A percentile compares a stretch with the other conserved stretches of the same genome.
phyloP scores from a whole-genome alignment of 2,797 vertebrate genomes.

The Pipistrellus kuhlii region DNA sequence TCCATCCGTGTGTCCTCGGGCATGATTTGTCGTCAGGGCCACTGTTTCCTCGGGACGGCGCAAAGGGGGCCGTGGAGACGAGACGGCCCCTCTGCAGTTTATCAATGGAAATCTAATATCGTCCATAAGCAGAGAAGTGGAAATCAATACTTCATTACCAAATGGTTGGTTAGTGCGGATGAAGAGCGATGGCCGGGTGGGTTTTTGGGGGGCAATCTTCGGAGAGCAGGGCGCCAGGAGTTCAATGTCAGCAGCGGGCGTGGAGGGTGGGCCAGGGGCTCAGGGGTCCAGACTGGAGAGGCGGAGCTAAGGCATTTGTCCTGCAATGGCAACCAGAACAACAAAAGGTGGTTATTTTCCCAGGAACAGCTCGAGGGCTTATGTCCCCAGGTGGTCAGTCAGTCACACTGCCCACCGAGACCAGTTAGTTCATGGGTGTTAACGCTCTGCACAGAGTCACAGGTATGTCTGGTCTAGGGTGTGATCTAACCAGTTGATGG shows the following conservation, averaged over 20 bases:
- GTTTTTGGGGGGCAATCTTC: constrained; percentile 91
- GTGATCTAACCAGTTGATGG: not conserved
- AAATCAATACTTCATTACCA: constrained; percentile 99
- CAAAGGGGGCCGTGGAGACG: constrained; percentile 92
- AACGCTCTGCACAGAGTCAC: not conserved
- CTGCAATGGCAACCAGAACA: constrained; percentile 84
- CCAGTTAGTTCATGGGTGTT: too few relatives aligned
- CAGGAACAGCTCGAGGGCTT: not conserved
- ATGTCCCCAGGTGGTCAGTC: not conserved
- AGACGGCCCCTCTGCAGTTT: constrained; percentile 95
- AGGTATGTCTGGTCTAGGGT: too few relatives aligned
- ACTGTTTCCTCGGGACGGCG: constrained; percentile 96
- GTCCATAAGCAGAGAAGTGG: constrained; percentile 98
- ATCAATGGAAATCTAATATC: constrained; percentile 99
- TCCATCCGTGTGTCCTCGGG: constrained; percentile 95
- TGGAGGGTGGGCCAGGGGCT: constrained; percentile 88
- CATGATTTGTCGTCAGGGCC: constrained; percentile 97
- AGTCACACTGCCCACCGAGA: not conserved
- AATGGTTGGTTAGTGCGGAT: constrained; percentile 99
- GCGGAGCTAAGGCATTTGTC: constrained; percentile 88
- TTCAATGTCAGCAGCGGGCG: constrained; percentile 93
- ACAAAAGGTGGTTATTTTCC: constrained; percentile 67
- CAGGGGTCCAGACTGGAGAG: constrained; percentile 84
- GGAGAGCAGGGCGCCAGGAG: constrained; percentile 92
- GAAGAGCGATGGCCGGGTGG: constrained; percentile 96